These are phyloP conservation scores for Halictus quadricinctus DNA, from an alignment of 2,888 invertebrate genomes.

Conservation along the genomic window DNA sequence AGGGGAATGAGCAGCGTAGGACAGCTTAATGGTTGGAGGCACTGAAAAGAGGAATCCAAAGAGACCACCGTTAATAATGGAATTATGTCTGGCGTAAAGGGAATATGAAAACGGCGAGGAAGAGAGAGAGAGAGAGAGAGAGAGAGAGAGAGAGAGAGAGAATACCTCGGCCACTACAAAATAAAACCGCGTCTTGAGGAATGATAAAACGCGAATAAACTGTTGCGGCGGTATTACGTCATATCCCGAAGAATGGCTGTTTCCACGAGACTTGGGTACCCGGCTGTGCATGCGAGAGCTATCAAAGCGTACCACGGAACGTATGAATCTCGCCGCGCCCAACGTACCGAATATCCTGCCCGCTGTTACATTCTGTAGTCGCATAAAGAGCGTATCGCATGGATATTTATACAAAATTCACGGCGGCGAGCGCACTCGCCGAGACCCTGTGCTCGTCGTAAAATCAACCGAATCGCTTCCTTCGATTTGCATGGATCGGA, in stretches of 20 bases:
- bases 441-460: neutral
- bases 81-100: conserved; percentile 40
- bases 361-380: conserved; percentile 31
- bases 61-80: conserved; percentile 44
- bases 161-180: neutral
- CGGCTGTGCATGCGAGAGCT: conserved; percentile 31
- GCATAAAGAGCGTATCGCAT: conserved; percentile 27
- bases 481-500: neutral
- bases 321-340: conserved; percentile 33
- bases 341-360: conserved; percentile 32
- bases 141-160: neutral
- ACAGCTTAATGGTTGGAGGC: conserved; percentile 19
- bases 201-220: conserved; percentile 49
- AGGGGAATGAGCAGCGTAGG: neutral
- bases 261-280: conserved; percentile 21
- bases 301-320: conserved; percentile 39
- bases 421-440: neutral
- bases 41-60: conserved; percentile 21
- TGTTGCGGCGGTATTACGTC: conserved; percentile 35
- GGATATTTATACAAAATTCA: conserved; percentile 42
- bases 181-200: conserved; percentile 35
- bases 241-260: conserved; percentile 34
- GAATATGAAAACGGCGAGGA: conserved; percentile 12
- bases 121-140: neutral
- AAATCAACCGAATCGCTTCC: conserved; percentile 15